Conservation (phyloP, 2,113 vertebrate genomes). For the Columba janthina region DNA sequence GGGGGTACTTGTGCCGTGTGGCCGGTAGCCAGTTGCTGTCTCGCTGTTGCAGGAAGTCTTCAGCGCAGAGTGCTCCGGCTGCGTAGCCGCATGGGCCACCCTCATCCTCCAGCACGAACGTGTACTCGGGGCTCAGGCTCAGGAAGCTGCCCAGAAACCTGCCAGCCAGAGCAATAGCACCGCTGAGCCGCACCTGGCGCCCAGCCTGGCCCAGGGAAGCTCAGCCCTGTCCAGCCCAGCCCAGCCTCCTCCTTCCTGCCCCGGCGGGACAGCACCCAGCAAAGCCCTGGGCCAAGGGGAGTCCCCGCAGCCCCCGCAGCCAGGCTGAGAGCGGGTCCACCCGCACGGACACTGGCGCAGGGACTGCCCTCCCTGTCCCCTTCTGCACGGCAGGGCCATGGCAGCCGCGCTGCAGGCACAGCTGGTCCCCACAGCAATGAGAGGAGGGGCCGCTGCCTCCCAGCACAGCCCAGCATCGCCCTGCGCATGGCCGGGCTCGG, state of each 20-base stretch:
- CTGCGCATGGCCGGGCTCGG: fast-evolving
- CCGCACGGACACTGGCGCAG: fast-evolving
- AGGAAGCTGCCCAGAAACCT: conserved; percentile 84
- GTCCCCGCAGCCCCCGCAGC: not conserved
- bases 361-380: not conserved
- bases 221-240: not conserved
- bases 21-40: conserved; percentile 82
- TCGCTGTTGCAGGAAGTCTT: conserved; percentile 79
- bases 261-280: fast-evolving
- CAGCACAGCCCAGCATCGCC: not conserved
- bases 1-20: conserved; percentile 62
- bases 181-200: not conserved
- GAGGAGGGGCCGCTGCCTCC: not conserved
- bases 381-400: not conserved
- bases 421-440: not conserved
- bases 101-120: conserved; percentile 85
- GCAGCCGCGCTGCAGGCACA: not conserved
- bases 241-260: not conserved
- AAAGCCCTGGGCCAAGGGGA: not conserved
- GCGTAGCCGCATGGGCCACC: conserved; percentile 80
- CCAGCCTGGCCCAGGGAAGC: not conserved
- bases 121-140: conserved; percentile 83
- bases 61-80: conserved; percentile 77
- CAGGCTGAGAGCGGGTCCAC: not conserved
- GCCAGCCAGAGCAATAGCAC: not conserved